These are phyloP conservation scores for Numida meleagris DNA, from an alignment of 2,113 vertebrate genomes.

Conservation along the genomic window DNA sequence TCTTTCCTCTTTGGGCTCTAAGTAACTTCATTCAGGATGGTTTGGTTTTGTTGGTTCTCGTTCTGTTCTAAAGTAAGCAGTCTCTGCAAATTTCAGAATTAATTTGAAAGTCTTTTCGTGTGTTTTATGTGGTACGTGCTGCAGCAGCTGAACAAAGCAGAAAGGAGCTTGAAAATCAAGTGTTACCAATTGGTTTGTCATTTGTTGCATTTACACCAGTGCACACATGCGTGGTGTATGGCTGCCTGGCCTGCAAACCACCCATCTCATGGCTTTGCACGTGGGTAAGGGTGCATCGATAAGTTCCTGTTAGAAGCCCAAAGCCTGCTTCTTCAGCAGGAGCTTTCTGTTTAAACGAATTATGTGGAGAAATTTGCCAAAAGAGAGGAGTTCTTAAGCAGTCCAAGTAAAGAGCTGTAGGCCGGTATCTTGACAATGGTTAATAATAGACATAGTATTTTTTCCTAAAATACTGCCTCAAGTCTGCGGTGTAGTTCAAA, in stretches of 20 bases:
- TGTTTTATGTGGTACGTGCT: not conserved
- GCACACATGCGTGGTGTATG: rapidly evolving
- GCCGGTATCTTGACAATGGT: constrained; percentile 52
- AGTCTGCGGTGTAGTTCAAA: constrained; percentile 35
- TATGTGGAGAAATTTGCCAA: constrained; percentile 7
- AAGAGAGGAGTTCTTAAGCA: constrained; percentile 39
- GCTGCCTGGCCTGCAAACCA: not conserved
- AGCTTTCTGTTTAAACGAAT: constrained; percentile 19
- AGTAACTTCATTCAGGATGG: not conserved
- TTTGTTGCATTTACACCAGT: not conserved
- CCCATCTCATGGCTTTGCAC: not conserved
- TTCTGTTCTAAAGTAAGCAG: not conserved
- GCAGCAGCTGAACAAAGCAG: constrained; percentile 55
- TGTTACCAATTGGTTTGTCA: not conserved
- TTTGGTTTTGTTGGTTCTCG: constrained; percentile 23
- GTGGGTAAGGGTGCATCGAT: not conserved
- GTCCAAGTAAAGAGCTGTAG: constrained; percentile 45
- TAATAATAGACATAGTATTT: constrained; percentile 54
- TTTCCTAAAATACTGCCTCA: constrained; percentile 39
- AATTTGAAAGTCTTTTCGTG: not conserved
- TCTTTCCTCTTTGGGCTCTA: constrained; percentile 4
- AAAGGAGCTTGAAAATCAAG: constrained; percentile 48
- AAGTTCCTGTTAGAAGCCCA: not conserved
- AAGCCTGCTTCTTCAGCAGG: constrained; percentile 28
- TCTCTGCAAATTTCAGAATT: not conserved